A percentile compares a stretch with the other conserved stretches of the same genome.
These are phyloP conservation scores for Thermophis baileyi DNA, from an alignment of 2,113 vertebrate species.

Conservation along the genomic window DNA sequence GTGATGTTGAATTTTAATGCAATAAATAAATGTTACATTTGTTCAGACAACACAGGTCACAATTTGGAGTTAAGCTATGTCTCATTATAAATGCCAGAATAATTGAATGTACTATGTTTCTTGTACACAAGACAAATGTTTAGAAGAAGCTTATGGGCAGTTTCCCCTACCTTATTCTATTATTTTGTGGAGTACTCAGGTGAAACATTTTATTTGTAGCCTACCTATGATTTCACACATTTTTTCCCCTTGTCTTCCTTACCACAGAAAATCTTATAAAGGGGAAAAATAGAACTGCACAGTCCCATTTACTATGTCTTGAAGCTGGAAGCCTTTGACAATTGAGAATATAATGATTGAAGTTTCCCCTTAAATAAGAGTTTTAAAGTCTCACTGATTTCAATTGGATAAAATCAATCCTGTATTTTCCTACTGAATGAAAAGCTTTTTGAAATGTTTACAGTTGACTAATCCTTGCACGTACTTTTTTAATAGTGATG, in stretches of 20 bases:
- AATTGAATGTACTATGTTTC: conserved; percentile 20
- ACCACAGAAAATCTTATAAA: neutral
- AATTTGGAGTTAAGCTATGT: neutral
- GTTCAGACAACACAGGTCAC: conserved; percentile 27
- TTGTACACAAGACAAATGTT: neutral
- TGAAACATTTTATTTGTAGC: neutral
- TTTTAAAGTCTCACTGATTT: neutral
- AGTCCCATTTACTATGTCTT: neutral
- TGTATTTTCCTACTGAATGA: neutral
- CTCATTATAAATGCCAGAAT: conserved; percentile 26
- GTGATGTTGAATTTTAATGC: conserved; percentile 58
- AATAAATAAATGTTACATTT: conserved; percentile 35
- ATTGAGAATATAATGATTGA: conserved; percentile 17
- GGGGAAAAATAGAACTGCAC: neutral
- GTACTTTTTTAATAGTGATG: neutral
- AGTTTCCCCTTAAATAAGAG: neutral
- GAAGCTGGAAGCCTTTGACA: neutral
- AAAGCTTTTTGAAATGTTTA: neutral
- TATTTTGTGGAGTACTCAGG: neutral
- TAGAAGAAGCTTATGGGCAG: neutral
- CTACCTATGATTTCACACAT: neutral
- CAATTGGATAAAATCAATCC: neutral
- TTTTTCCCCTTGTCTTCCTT: neutral
- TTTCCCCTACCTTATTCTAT: neutral
- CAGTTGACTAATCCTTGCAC: neutral